Percentiles rank a stretch among this genome's conserved stretches.
Evolutionary conservation across 2,888 invertebrate genomes (phyloP).

Genomic region (Ecliptopera silaceata): DNA sequence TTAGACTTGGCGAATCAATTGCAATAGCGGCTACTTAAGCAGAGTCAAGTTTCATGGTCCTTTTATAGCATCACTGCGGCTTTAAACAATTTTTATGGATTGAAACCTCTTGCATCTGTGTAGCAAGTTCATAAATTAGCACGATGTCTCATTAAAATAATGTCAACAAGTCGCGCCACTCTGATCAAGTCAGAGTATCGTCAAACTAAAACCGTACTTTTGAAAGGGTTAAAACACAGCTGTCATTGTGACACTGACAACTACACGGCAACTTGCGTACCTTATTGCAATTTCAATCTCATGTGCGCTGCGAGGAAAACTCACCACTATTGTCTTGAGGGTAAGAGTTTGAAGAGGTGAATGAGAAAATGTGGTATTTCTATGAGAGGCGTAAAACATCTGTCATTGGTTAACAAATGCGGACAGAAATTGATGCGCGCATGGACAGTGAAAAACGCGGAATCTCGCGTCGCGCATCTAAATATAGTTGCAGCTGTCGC

Average conservation of each 20-base stretch:
- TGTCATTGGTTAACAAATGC: slow-evolving; percentile 80
- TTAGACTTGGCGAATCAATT: no score
- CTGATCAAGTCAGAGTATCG: slow-evolving; percentile 33
- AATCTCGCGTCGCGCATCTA: slow-evolving; percentile 70
- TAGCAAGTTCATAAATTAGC: background rate
- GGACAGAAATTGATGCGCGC: slow-evolving; percentile 78
- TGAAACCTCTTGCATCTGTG: no score
- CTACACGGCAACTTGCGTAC: slow-evolving; percentile 60
- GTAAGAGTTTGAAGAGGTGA: slow-evolving; percentile 4
- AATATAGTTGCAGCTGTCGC: slow-evolving; percentile 77
- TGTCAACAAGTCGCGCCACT: slow-evolving; percentile 12
- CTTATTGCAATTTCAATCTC: slow-evolving; percentile 36
- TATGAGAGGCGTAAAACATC: slow-evolving; percentile 71
- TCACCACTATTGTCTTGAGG: slow-evolving; percentile 37
- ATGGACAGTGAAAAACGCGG: slow-evolving; percentile 81
- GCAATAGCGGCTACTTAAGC: no score
- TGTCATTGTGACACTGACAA: slow-evolving; percentile 71
- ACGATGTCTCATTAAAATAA: background rate
- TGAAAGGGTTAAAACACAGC: slow-evolving; percentile 69
- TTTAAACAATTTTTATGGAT: no score
- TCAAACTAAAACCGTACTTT: slow-evolving; percentile 58
- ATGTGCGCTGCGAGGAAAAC: slow-evolving; percentile 31
- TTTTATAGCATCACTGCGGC: no score
- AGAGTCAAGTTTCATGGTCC: no score
- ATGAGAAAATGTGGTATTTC: slow-evolving; percentile 22